phyloP scores from a whole-genome alignment of 2,113 vertebrate species.

The Nyctibius bracteatus region DNA sequence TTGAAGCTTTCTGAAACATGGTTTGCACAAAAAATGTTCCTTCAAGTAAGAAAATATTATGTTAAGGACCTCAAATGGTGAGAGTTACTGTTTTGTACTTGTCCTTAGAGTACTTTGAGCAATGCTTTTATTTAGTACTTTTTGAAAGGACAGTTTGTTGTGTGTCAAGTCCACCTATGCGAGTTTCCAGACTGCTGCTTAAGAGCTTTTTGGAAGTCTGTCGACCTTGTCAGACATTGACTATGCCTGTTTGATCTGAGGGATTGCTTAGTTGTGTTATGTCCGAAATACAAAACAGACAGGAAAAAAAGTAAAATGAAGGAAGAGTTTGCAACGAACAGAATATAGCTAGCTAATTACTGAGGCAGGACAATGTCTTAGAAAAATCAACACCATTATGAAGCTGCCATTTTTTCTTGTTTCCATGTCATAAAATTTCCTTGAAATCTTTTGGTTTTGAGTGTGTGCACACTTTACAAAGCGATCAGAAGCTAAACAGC shows the following conservation, averaged over 20 bases:
- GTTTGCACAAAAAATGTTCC: not conserved
- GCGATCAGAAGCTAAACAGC: slow-evolving; percentile 49
- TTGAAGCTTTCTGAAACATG: not conserved
- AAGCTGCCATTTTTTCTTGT: slow-evolving; percentile 2
- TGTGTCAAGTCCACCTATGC: not conserved
- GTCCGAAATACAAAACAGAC: not conserved
- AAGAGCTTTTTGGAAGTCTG: not conserved
- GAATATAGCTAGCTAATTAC: not conserved
- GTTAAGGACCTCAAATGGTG: not conserved
- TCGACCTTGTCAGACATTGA: not conserved
- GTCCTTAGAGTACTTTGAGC: not conserved
- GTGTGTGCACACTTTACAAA: not conserved
- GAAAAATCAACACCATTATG: not conserved
- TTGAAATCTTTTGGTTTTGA: not conserved
- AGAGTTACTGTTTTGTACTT: not conserved
- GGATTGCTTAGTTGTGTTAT: not conserved
- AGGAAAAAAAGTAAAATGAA: not conserved
- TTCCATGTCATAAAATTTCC: not conserved
- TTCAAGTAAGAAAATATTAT: not conserved
- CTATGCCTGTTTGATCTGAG: not conserved
- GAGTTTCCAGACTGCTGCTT: not conserved
- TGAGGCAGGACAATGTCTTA: not conserved
- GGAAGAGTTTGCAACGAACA: not conserved
- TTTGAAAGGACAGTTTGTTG: not conserved
- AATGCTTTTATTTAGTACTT: not conserved